phyloP scores from a whole-genome alignment of 2,797 vertebrate genomes.

The Crocidura indochinensis region DNA sequence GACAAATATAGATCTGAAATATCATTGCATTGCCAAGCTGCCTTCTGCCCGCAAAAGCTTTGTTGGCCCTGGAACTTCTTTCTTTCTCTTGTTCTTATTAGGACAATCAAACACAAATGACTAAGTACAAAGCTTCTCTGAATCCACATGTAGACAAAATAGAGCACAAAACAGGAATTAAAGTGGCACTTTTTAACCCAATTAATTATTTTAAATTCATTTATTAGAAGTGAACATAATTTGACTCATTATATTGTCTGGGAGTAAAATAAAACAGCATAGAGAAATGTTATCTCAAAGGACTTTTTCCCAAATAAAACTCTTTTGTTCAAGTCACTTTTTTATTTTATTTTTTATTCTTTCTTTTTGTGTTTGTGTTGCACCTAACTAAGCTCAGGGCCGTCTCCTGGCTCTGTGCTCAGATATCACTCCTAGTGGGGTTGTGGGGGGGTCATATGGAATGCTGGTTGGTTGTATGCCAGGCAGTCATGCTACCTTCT shows the following conservation, averaged over 20 bases:
- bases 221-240: not conserved
- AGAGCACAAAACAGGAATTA: constrained; percentile 35
- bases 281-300: too few species aligned
- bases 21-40: constrained; percentile 75
- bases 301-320: too few species aligned
- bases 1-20: constrained; percentile 83
- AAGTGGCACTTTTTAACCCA: not conserved
- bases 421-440: too few species aligned
- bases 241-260: too few species aligned
- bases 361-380: too few species aligned
- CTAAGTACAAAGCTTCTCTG: not conserved
- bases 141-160: not conserved
- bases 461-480: too few species aligned
- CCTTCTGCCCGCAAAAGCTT: constrained; percentile 77
- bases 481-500: too few species aligned
- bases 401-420: too few species aligned
- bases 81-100: constrained; percentile 50
- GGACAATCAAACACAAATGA: not conserved
- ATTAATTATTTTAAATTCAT: constrained; percentile 31
- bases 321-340: too few species aligned
- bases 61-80: constrained; percentile 42
- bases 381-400: too few species aligned
- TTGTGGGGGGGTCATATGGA: too few species aligned
- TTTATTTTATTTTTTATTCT: not conserved
- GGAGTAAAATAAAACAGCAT: too few species aligned